Evolutionary conservation across 2,888 invertebrate species (phyloP).

Genomic region (Acrocera orbiculus): DNA sequence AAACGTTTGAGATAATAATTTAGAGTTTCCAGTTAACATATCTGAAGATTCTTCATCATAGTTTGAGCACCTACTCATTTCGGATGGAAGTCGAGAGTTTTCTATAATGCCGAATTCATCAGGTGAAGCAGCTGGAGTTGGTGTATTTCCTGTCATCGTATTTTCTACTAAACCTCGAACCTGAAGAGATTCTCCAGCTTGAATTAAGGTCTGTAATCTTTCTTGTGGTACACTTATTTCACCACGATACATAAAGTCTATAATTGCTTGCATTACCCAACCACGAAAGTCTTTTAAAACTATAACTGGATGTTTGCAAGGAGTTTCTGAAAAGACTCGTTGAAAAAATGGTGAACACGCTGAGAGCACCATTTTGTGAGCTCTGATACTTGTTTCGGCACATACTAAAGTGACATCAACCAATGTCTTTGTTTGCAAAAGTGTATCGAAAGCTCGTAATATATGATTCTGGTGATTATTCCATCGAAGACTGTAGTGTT

Average conservation of each 20-base stretch:
- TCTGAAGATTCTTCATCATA: slow-evolving; percentile 33
- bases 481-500: slow-evolving; percentile 84
- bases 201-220: slow-evolving; percentile 63
- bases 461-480: slow-evolving; percentile 85
- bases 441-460: slow-evolving; percentile 71
- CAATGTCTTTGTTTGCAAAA: slow-evolving; percentile 68
- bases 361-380: slow-evolving; percentile 81
- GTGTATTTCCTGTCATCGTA: slow-evolving; percentile 32
- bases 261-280: slow-evolving; percentile 76
- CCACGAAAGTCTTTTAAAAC: slow-evolving; percentile 78
- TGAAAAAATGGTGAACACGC: slow-evolving; percentile 81
- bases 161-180: slow-evolving; percentile 61
- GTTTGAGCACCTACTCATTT: slow-evolving; percentile 26
- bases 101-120: slow-evolving; percentile 25
- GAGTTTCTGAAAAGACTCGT: slow-evolving; percentile 74
- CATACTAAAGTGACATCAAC: slow-evolving; percentile 85
- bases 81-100: slow-evolving; percentile 23
- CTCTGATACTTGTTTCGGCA: slow-evolving; percentile 66
- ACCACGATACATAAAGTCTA: slow-evolving; percentile 88
- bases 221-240: slow-evolving; percentile 79
- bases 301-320: slow-evolving; percentile 85
- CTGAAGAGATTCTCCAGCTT: slow-evolving; percentile 75
- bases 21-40: slow-evolving; percentile 22
- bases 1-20: slow-evolving; percentile 21
- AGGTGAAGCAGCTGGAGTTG: slow-evolving; percentile 29